Evolutionary conservation across 2,113 vertebrate species (phyloP).

Genomic region (Danio rerio): DNA sequence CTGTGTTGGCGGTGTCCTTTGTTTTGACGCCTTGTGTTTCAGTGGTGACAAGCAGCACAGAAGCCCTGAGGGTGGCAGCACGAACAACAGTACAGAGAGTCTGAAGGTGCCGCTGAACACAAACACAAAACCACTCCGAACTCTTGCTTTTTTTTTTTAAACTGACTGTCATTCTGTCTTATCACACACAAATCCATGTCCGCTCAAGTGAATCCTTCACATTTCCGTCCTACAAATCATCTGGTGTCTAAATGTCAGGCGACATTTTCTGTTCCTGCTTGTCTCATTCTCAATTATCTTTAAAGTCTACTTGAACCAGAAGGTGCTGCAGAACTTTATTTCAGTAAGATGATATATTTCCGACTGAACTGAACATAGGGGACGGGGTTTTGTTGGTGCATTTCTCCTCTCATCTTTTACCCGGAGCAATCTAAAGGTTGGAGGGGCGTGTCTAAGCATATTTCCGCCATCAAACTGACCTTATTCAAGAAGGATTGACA

Average conservation of each 20-base stretch:
- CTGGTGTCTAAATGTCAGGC: not conserved
- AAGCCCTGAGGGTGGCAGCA: conserved; percentile 82
- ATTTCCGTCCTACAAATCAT: conserved; percentile 17
- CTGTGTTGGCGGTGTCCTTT: conserved; percentile 94
- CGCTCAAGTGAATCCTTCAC: conserved; percentile 18
- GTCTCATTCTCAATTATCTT: not conserved
- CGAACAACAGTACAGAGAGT: conserved; percentile 52
- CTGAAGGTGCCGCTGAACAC: conserved; percentile 46
- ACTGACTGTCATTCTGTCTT: not conserved
- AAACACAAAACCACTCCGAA: not conserved
- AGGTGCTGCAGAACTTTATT: too few relatives aligned
- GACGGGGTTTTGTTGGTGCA: too few relatives aligned
- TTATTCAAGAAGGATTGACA: too few relatives aligned
- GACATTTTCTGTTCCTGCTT: not conserved
- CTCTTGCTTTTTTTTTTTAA: not conserved
- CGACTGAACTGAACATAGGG: too few relatives aligned
- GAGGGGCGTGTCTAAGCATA: too few relatives aligned
- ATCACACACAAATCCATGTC: conserved; percentile 29
- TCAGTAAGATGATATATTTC: too few relatives aligned
- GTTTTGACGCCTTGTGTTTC: conserved; percentile 94
- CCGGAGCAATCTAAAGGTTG: too few relatives aligned
- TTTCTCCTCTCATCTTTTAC: too few relatives aligned
- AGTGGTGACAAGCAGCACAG: conserved; percentile 92
- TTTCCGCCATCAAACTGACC: too few relatives aligned
- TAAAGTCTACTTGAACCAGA: too few relatives aligned